Evolutionary conservation across 2,113 vertebrate genomes (phyloP).

Genomic region (Microtus pennsylvanicus): DNA sequence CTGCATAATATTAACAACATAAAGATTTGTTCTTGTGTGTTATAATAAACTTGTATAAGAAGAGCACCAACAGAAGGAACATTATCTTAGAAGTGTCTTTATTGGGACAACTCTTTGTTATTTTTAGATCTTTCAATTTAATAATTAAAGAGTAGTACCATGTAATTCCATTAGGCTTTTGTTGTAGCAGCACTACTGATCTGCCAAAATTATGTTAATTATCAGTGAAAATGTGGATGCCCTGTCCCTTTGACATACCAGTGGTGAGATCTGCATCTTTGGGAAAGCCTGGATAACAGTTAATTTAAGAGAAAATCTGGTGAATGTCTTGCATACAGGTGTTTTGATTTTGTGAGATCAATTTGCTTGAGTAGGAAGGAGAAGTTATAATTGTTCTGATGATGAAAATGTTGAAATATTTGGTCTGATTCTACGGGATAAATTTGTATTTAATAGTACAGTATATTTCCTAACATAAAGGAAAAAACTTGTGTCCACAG

Average conservation of each 20-base stretch:
- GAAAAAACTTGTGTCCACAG: not conserved
- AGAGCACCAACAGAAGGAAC: not conserved
- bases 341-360: not conserved
- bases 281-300: not conserved
- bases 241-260: not conserved
- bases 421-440: not conserved
- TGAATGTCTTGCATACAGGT: not conserved
- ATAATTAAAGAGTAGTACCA: conserved; percentile 3
- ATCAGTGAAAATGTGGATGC: not conserved
- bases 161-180: conserved; percentile 2
- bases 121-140: conserved; percentile 27
- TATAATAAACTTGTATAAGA: not conserved
- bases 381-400: not conserved
- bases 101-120: not conserved
- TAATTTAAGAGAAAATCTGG: not conserved
- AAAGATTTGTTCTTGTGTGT: no score
- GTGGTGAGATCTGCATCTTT: not conserved
- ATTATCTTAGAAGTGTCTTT: not conserved
- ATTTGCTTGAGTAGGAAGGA: not conserved
- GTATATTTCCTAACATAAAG: not conserved
- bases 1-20: no score
- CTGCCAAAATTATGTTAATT: conserved; percentile 11
- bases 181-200: not conserved
- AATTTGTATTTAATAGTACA: conserved; percentile 8
- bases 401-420: not conserved